phyloP scores from a whole-genome alignment of 2,888 invertebrate genomes.

The Stenodera caucasica region DNA sequence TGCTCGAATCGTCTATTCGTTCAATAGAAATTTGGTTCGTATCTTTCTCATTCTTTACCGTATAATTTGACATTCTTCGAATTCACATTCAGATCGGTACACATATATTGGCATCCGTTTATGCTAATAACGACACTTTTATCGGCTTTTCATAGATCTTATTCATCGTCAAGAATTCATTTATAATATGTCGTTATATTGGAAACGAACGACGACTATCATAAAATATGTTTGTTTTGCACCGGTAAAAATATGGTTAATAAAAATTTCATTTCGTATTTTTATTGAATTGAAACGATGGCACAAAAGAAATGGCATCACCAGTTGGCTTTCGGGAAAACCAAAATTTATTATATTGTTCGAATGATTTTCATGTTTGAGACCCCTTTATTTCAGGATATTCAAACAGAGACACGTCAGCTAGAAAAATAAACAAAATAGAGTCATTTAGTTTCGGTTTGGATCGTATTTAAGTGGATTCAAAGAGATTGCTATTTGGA shows the following conservation, averaged over 20 bases:
- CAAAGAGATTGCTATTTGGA: neutral
- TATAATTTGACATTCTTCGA: constrained; percentile 17
- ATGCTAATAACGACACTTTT: constrained; percentile 29
- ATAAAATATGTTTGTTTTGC: constrained; percentile 22
- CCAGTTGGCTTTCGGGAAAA: too few species aligned
- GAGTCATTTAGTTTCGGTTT: neutral
- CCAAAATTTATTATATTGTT: too few species aligned
- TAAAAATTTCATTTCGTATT: constrained; percentile 22
- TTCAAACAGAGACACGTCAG: neutral
- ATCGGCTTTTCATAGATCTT: constrained; percentile 22
- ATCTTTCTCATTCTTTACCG: neutral
- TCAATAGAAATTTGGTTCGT: constrained; percentile 10
- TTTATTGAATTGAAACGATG: neutral
- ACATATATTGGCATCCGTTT: constrained; percentile 27
- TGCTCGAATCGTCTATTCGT: neutral
- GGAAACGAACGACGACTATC: constrained; percentile 11
- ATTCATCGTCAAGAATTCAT: constrained; percentile 16
- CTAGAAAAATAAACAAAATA: neutral
- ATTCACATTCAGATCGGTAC: constrained; percentile 28
- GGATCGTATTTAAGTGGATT: neutral
- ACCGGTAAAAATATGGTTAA: constrained; percentile 12
- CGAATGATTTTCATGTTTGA: too few species aligned
- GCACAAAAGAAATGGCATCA: too few species aligned
- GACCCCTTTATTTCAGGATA: too few species aligned
- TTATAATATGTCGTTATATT: constrained; percentile 24